A percentile compares a stretch with the other conserved stretches of the same genome.
Evolutionary conservation across 2,797 vertebrate species (phyloP).

Genomic region (Dallia pectoralis): DNA sequence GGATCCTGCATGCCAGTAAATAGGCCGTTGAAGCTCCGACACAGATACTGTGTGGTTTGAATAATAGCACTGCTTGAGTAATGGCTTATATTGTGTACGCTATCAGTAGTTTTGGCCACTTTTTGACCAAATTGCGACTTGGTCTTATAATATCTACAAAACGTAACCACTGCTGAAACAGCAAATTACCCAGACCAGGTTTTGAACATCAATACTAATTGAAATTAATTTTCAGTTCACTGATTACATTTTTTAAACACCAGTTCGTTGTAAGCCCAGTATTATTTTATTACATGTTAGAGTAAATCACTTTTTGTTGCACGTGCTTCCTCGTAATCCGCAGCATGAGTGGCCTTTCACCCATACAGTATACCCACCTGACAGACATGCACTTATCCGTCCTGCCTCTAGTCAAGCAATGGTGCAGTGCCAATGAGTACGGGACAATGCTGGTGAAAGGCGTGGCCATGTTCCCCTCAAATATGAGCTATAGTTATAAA

Average conservation of each 20-base stretch:
- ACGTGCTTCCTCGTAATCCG: slow-evolving; percentile 21
- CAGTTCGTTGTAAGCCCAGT: no score
- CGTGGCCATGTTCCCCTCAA: slow-evolving; percentile 1
- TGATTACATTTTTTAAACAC: no score
- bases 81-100: neutral
- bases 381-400: slow-evolving; percentile 25
- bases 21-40: neutral
- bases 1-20: neutral
- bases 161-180: neutral
- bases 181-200: no score
- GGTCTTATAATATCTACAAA: neutral
- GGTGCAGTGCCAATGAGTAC: neutral
- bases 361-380: slow-evolving; percentile 8
- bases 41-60: neutral
- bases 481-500: neutral
- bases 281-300: no score
- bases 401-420: slow-evolving; percentile 31
- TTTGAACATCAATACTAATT: no score
- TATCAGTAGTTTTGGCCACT: neutral
- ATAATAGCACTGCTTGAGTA: neutral
- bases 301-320: no score
- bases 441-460: slow-evolving; percentile 25
- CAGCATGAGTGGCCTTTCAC: slow-evolving; percentile 22
- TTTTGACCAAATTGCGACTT: neutral
- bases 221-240: no score